These are phyloP conservation scores for Cecidostiba fungosa DNA, from an alignment of 2,888 invertebrate species.

Conservation along the genomic window DNA sequence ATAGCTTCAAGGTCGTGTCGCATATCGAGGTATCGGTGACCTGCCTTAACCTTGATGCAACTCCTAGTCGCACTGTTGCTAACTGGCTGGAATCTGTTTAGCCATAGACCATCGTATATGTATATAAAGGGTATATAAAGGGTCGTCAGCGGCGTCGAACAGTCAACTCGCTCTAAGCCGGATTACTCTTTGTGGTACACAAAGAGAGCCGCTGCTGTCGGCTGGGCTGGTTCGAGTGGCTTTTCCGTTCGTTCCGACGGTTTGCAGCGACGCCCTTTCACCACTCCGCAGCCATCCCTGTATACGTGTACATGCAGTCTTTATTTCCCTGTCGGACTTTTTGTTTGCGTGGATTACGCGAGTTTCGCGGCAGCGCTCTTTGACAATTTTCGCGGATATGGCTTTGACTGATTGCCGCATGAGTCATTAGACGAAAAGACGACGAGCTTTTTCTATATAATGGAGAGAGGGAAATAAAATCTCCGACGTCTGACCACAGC, in stretches of 20 bases:
- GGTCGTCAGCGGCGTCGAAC: not conserved
- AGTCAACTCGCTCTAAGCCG: conserved; percentile 68
- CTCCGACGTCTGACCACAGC: conserved; percentile 47
- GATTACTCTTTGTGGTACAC: conserved; percentile 69
- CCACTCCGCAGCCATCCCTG: too few species aligned
- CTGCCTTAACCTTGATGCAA: too few species aligned
- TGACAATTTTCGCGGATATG: too few species aligned
- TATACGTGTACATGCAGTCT: not conserved
- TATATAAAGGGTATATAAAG: not conserved
- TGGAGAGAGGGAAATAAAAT: not conserved
- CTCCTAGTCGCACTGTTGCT: conserved; percentile 32
- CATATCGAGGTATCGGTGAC: not conserved
- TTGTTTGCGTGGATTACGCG: too few species aligned
- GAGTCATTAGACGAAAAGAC: not conserved
- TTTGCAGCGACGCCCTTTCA: conserved; percentile 3
- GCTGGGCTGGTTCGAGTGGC: conserved; percentile 66
- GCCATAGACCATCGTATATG: conserved; percentile 40
- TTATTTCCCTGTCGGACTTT: not conserved
- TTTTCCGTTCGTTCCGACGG: conserved; percentile 65
- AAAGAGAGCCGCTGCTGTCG: conserved; percentile 61
- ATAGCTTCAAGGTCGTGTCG: not conserved
- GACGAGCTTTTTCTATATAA: not conserved
- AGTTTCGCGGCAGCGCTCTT: too few species aligned
- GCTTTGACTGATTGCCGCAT: not conserved
- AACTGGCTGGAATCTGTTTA: conserved; percentile 71